Evolutionary conservation across 2,888 invertebrate species (phyloP).

Genomic region (Hoplodrina blanda): DNA sequence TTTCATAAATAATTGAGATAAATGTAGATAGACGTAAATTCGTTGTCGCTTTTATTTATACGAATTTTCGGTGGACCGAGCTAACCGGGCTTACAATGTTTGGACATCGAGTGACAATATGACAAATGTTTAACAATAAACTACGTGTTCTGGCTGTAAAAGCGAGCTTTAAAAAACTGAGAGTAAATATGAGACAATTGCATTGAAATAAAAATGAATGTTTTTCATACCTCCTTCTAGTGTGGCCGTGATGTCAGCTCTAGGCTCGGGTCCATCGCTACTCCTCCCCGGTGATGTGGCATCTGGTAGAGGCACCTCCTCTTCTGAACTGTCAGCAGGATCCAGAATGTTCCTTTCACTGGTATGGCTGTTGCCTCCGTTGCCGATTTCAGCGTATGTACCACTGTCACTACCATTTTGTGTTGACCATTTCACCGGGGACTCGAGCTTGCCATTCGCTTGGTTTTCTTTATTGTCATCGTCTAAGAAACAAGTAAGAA

Average conservation of each 20-base stretch:
- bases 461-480: slow-evolving; percentile 89
- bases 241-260: slow-evolving; percentile 86
- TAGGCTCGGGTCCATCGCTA: slow-evolving; percentile 87
- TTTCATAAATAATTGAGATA: slow-evolving; percentile 61
- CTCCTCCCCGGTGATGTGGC: slow-evolving; percentile 87
- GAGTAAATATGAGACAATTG: neutral
- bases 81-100: slow-evolving; percentile 13
- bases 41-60: slow-evolving; percentile 17
- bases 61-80: slow-evolving; percentile 7
- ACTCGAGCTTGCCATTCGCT: slow-evolving; percentile 87
- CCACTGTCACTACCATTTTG: slow-evolving; percentile 89
- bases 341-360: slow-evolving; percentile 87
- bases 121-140: slow-evolving; percentile 23
- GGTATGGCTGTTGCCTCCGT: slow-evolving; percentile 83
- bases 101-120: slow-evolving; percentile 34
- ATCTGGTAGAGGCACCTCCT: slow-evolving; percentile 86
- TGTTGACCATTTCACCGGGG: slow-evolving; percentile 86
- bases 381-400: slow-evolving; percentile 88
- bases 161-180: neutral
- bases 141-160: neutral
- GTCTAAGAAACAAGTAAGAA: slow-evolving; percentile 66
- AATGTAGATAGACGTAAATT: slow-evolving; percentile 38
- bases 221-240: slow-evolving; percentile 81
- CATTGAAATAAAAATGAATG: neutral
- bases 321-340: slow-evolving; percentile 88